Percentiles rank a stretch among this genome's conserved stretches.
Evolutionary conservation across 2,113 vertebrate genomes (phyloP).

Genomic region (Maccullochella peelii): DNA sequence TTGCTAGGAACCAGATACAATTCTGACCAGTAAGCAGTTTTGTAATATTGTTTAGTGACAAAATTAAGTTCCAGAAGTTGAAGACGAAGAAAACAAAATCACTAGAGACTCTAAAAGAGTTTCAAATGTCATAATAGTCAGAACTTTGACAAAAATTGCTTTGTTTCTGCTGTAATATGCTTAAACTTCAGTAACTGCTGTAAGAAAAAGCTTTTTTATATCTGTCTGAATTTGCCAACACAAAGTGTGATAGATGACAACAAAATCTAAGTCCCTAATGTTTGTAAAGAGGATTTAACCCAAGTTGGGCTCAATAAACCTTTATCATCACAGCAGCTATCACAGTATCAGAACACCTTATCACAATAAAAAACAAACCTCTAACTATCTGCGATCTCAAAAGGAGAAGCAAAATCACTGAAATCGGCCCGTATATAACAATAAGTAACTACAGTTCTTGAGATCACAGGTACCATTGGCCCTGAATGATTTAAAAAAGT

Average conservation of each 20-base stretch:
- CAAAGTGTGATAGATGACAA: conserved; percentile 20
- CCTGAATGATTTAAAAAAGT: background rate
- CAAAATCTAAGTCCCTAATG: conserved; percentile 6
- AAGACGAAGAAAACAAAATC: conserved; percentile 46
- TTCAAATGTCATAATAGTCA: conserved; percentile 33
- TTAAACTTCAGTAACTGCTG: conserved; percentile 16
- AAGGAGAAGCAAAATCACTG: conserved; percentile 23
- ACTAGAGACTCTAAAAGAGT: background rate
- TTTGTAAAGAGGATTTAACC: conserved; percentile 16
- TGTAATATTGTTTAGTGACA: conserved; percentile 43
- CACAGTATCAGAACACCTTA: conserved; percentile 35
- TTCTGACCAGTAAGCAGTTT: conserved; percentile 58
- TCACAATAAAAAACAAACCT: conserved; percentile 35
- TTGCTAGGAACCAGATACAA: conserved; percentile 28
- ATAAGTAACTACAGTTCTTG: background rate
- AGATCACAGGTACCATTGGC: conserved; percentile 24
- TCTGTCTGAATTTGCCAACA: background rate
- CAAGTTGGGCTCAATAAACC: conserved; percentile 26
- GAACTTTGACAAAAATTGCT: conserved; percentile 16
- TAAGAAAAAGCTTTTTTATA: conserved; percentile 5
- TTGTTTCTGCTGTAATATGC: conserved; percentile 25
- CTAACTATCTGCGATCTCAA: conserved; percentile 38
- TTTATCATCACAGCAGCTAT: conserved; percentile 32
- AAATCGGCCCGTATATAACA: conserved; percentile 29
- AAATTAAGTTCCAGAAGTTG: conserved; percentile 54